Percentiles rank a stretch among this genome's conserved stretches.
Conservation (phyloP, 1,140 invertebrate genomes). For the Ruditapes philippinarum region DNA sequence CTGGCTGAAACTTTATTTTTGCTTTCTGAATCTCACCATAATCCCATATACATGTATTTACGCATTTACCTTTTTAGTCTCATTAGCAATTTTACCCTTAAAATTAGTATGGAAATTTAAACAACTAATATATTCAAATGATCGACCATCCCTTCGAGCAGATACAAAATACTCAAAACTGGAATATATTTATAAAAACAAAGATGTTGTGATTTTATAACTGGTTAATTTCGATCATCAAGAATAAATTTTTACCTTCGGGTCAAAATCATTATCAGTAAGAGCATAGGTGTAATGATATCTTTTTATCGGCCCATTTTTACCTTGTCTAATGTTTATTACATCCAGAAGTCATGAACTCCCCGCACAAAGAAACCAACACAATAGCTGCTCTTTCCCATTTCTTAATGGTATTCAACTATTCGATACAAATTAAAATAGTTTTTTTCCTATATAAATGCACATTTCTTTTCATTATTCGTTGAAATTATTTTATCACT, state of each 20-base stretch:
- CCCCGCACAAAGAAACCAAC: neutral
- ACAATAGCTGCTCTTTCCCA: conserved; percentile 4
- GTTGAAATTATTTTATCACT: too few relatives aligned
- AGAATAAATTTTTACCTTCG: neutral
- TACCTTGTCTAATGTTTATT: conserved; percentile 36
- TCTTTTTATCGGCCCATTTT: conserved; percentile 20
- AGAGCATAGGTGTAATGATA: conserved; percentile 36
- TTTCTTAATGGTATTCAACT: neutral
- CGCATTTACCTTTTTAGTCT: neutral
- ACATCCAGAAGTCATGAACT: conserved; percentile 14
- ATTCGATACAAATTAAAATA: conserved; percentile 37
- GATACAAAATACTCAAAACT: neutral
- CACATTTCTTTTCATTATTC: too few relatives aligned
- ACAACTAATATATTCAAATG: neutral
- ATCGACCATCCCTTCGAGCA: too few relatives aligned
- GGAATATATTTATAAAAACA: neutral
- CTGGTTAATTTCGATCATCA: conserved; percentile 38
- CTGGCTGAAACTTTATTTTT: too few relatives aligned
- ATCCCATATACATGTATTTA: too few relatives aligned
- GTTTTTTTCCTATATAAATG: conserved; percentile 26
- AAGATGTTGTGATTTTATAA: neutral
- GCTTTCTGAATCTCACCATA: too few relatives aligned
- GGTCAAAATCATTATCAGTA: conserved; percentile 23
- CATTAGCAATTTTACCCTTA: neutral
- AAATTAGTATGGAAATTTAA: neutral